Evolutionary conservation across 2,113 vertebrate species (phyloP).

Genomic region (Hymenochirus boettgeri): DNA sequence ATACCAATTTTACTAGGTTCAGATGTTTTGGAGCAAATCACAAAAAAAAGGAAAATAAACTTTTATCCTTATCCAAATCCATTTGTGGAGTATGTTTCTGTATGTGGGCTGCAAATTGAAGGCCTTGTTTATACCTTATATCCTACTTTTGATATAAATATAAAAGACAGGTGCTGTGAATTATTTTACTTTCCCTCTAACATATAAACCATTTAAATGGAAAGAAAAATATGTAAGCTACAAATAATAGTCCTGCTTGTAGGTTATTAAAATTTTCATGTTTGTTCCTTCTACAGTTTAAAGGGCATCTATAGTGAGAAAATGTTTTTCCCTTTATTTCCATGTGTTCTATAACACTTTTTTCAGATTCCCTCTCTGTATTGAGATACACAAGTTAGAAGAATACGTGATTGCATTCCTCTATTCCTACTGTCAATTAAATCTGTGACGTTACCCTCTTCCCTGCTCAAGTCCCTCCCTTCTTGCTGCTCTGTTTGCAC

Average conservation of each 20-base stretch:
- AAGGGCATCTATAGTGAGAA: too few relatives aligned
- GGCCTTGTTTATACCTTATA: neutral
- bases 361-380: too few relatives aligned
- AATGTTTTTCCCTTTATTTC: too few relatives aligned
- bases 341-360: too few relatives aligned
- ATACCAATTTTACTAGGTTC: conserved; percentile 15
- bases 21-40: neutral
- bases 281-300: conserved; percentile 48
- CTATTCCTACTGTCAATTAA: too few relatives aligned
- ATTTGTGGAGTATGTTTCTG: neutral
- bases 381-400: too few relatives aligned
- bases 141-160: conserved; percentile 31
- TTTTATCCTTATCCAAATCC: neutral
- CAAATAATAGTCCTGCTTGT: conserved; percentile 26
- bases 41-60: neutral
- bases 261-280: conserved; percentile 42
- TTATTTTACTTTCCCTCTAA: conserved; percentile 46
- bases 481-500: too few relatives aligned
- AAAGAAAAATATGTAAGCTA: conserved; percentile 42
- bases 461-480: too few relatives aligned
- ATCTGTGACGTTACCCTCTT: too few relatives aligned
- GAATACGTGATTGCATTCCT: too few relatives aligned
- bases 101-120: conserved; percentile 9
- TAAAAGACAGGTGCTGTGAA: conserved; percentile 32
- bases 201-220: conserved; percentile 48